Evolutionary conservation across 1,140 invertebrate species (phyloP).

Genomic region (Psix sp.): DNA sequence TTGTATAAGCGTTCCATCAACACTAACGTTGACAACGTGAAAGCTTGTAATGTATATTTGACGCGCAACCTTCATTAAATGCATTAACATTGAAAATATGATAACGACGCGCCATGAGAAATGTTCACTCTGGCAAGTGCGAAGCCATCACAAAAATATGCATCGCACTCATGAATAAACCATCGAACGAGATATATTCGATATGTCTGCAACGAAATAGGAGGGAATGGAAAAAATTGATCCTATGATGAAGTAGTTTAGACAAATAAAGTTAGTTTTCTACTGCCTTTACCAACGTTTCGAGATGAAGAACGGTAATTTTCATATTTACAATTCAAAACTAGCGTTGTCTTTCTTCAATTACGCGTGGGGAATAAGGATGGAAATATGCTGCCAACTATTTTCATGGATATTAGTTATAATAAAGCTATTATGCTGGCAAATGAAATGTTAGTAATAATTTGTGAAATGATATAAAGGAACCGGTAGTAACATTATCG

Average conservation of each 20-base stretch:
- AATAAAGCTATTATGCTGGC: too few relatives aligned
- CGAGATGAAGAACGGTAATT: too few relatives aligned
- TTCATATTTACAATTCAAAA: too few relatives aligned
- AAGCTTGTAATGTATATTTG: constrained; percentile 56
- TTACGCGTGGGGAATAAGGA: too few relatives aligned
- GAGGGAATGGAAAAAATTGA: constrained; percentile 10
- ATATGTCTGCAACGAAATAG: constrained; percentile 16
- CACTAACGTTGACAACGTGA: constrained; percentile 42
- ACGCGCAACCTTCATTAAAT: constrained; percentile 45
- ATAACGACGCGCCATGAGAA: constrained; percentile 45
- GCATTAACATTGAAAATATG: constrained; percentile 57
- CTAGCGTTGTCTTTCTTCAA: too few relatives aligned
- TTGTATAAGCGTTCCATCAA: constrained; percentile 47
- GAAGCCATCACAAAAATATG: constrained; percentile 22
- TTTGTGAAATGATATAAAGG: too few relatives aligned
- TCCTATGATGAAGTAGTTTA: constrained; percentile 1
- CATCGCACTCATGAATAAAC: constrained; percentile 36
- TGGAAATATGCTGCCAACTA: too few relatives aligned
- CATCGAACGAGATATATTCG: constrained; percentile 27
- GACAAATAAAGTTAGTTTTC: constrained; percentile 2
- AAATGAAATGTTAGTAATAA: too few relatives aligned
- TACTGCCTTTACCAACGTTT: not conserved
- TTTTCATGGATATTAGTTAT: too few relatives aligned
- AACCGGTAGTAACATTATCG: too few relatives aligned
- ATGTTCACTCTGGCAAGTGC: constrained; percentile 7